Evolutionary conservation across 1,140 invertebrate species (phyloP), one percentile per base, ranked within the genome.

Genomic region (Anastatus disparis): DNA sequence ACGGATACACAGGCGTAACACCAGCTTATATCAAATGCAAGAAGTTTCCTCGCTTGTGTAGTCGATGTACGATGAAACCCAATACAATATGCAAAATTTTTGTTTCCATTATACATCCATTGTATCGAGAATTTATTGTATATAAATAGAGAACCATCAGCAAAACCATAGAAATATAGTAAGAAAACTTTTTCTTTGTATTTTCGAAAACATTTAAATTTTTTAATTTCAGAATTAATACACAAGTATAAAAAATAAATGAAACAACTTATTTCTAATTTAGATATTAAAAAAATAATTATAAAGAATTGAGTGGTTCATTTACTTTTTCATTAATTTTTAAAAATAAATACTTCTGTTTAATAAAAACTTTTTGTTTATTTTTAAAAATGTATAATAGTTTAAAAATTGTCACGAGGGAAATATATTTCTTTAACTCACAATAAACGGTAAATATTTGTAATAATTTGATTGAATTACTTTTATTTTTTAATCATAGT

Each of bases 51-150:
- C 20, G 20, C 26, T 62, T 62, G 42, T 70, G 50, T 62, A 70
- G 26, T 38, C 46, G 26, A 70, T 35, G 50, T 46, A 62, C 35
- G 27, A 46, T 70, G 15, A 22, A 64, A 64, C 10, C 40, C 27
- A 70, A 64, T 64, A 70, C 20, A 64, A 8, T 62, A 70, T 70
- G 68, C 68, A 70, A 70, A 70, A 64, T 35, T 64, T 64, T 70
- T n/a, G n/a, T 46, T 70, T 38, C 9, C n/a, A 64, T 63, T 70
- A 55, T 70, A 64, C 52, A 70, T 70, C n/a, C 31, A 70, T 55
- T 62, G 26, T 12, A 70, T 46, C 50, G 48, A 69, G n/a, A 31
- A 55, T 70, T 70, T 63, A 70, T 42, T 31, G 12, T 15, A 31
- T 55, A 55, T 61, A 26, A 26, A n/a, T 61, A 10, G 6, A 42